phyloP scores from a whole-genome alignment of 37 sponge, comb jelly and placozoan species.

The Beroe forskalii region DNA sequence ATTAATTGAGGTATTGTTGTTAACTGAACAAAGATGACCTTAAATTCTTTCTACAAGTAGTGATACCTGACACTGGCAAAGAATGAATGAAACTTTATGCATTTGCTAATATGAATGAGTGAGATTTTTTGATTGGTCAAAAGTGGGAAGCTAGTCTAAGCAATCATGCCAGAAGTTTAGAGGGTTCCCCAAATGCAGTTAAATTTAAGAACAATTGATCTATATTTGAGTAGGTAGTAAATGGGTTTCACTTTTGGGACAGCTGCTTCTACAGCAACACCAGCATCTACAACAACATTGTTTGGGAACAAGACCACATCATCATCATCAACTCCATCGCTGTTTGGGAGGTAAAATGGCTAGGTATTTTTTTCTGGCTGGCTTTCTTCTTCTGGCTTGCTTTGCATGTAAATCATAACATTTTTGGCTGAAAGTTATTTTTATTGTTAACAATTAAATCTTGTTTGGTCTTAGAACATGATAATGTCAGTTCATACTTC shows the following conservation, averaged over 20 bases:
- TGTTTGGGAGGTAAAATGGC: constrained; percentile 4
- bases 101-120: too few relatives aligned
- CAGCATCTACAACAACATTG: constrained; percentile 7
- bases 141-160: too few relatives aligned
- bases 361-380: background rate
- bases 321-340: background rate
- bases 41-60: too few relatives aligned
- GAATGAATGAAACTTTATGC: too few relatives aligned
- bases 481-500: background rate
- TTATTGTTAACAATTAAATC: background rate
- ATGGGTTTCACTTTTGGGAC: background rate
- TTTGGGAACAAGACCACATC: constrained; percentile 24
- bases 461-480: background rate
- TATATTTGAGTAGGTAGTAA: too few relatives aligned
- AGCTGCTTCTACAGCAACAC: background rate
- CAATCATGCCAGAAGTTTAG: too few relatives aligned
- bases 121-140: too few relatives aligned
- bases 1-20: too few relatives aligned
- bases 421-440: background rate
- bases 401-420: background rate
- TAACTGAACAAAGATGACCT: too few relatives aligned
- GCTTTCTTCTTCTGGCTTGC: background rate
- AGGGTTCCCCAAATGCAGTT: too few relatives aligned
- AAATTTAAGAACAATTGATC: too few relatives aligned
- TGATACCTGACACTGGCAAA: too few relatives aligned